Evolutionary conservation across 2,888 invertebrate genomes (phyloP), one percentile per base, ranked within the genome.

Genomic region (Plebejus melissa): DNA sequence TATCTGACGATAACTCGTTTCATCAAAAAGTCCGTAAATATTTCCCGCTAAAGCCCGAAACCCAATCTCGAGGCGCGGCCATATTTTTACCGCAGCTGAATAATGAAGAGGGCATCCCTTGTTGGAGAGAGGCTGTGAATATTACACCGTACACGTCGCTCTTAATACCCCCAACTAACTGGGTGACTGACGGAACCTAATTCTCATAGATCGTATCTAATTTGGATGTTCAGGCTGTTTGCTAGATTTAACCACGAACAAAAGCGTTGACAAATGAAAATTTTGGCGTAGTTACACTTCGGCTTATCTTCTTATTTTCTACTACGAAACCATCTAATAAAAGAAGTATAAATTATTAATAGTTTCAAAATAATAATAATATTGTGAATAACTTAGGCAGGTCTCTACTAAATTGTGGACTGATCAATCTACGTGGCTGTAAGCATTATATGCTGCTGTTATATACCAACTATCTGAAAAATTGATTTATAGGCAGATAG

Each of bases 31-130:
- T 65, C 32, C 13, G 65, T 65, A 65, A 65, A 65, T 65, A 65
- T 65, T 65, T 6, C 36, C 32, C 65, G 65, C 1, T 36, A 11
- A 32, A 36, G 11, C 32, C 60, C 60, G 32, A 11, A 65, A 13
- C 65, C 54, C 54, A 54, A 54, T 54, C 54, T 54, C 54, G 54
- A 65, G 32, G 32, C 32, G 65, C 13, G 36, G 65, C 65, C 65
- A 65, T 65, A 65, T 65, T 65, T 65, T 65, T 65, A 4, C 65
- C 65, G 32, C 65, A 16, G 32, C 32, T 65, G 65, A 65, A 65
- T 65, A 65, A 65, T 65, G 65, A 65, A 65, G 65, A 13, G 32
- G 13, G 16, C 65, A 32, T 65, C 65, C 65, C 32, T 65, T 36
- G 32, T 32, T 32, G 32, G 32, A 32, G 65, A 65, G 65, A 36